These are phyloP conservation scores for Bradysia coprophila DNA, from an alignment of 1,140 invertebrate species.

Conservation along the genomic window DNA sequence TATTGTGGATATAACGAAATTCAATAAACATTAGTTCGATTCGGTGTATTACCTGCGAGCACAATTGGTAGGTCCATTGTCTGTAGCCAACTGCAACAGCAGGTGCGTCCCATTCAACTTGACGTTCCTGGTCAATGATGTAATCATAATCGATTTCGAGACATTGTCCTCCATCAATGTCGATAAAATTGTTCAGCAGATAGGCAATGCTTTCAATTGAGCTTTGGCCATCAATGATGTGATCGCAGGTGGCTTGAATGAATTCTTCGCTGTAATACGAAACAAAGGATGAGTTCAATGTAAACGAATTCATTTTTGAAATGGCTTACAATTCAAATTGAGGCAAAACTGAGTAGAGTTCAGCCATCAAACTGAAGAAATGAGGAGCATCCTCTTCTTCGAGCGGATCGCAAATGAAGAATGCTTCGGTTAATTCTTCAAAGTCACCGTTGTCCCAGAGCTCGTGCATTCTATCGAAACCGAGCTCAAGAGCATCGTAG, in stretches of 20 bases:
- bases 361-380: conserved; percentile 16
- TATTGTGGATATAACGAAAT: too few relatives aligned
- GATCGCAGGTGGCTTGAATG: too few relatives aligned
- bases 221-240: too few relatives aligned
- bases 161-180: neutral
- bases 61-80: conserved; percentile 67
- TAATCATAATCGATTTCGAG: neutral
- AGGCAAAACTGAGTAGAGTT: conserved; percentile 13
- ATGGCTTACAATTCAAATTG: conserved; percentile 14
- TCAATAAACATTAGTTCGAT: too few relatives aligned
- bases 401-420: conserved; percentile 16
- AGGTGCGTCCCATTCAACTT: too few relatives aligned
- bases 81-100: conserved; percentile 27
- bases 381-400: conserved; percentile 18
- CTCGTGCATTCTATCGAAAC: conserved; percentile 29
- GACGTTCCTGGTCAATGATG: too few relatives aligned
- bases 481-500: conserved; percentile 25
- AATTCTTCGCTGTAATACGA: too few relatives aligned
- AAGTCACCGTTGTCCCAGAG: conserved; percentile 15
- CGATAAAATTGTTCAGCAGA: too few relatives aligned
- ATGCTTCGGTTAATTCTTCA: conserved; percentile 21
- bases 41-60: too few relatives aligned
- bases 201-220: too few relatives aligned
- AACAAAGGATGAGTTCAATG: too few relatives aligned
- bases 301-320: too few relatives aligned